Percentiles rank a stretch among this genome's conserved stretches.
These are phyloP conservation scores for Nezara viridula DNA, from an alignment of 2,888 invertebrate species.

Conservation along the genomic window DNA sequence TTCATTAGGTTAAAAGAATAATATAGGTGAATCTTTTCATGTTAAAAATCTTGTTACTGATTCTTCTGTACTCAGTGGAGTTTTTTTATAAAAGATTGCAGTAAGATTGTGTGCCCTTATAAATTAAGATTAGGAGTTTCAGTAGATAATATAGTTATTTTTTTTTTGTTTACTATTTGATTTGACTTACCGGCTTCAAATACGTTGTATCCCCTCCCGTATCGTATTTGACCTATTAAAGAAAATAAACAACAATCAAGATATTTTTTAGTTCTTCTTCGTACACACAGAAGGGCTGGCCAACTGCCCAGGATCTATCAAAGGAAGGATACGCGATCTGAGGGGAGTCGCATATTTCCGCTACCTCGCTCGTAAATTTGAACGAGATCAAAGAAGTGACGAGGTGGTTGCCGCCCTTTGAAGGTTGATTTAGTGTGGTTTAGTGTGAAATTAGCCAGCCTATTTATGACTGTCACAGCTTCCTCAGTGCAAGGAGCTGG, in stretches of 20 bases:
- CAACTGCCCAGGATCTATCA: not conserved
- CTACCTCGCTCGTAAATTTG: slow-evolving; percentile 39
- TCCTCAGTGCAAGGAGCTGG: not conserved
- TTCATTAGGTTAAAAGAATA: too few relatives aligned
- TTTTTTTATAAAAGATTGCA: too few relatives aligned
- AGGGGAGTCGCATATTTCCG: slow-evolving; percentile 41
- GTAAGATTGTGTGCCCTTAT: too few relatives aligned
- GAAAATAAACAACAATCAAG: not conserved
- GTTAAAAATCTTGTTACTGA: too few relatives aligned
- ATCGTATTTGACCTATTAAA: too few relatives aligned
- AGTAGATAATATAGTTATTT: too few relatives aligned
- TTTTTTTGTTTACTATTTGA: too few relatives aligned
- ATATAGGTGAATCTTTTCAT: too few relatives aligned
- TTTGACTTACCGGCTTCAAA: too few relatives aligned
- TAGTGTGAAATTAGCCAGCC: slow-evolving; percentile 51
- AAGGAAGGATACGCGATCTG: not conserved
- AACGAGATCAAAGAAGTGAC: slow-evolving; percentile 34
- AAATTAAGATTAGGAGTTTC: too few relatives aligned
- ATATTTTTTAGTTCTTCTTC: not conserved
- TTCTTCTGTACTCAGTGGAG: too few relatives aligned
- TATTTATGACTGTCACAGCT: slow-evolving; percentile 38
- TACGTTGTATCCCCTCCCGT: too few relatives aligned
- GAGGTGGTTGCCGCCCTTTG: slow-evolving; percentile 42
- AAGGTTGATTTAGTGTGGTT: slow-evolving; percentile 50
- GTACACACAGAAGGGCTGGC: not conserved